Conservation (phyloP, 2,797 vertebrate species). For the Setipinna tenuifilis region DNA sequence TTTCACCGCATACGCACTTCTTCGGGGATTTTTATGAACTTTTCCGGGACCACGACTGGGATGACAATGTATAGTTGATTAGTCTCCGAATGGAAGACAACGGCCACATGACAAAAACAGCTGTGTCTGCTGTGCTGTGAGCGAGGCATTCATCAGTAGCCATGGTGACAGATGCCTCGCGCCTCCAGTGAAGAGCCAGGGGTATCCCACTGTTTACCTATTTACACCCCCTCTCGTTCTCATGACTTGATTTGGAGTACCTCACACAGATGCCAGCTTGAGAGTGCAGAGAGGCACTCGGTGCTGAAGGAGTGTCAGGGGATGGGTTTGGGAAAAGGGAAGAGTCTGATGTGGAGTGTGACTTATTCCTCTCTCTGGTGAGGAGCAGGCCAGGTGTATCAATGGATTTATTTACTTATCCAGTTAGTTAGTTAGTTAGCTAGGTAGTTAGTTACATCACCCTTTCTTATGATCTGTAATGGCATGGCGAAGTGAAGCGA, state of each 20-base stretch:
- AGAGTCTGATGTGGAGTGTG: neutral
- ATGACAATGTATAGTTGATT: neutral
- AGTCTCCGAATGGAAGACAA: neutral
- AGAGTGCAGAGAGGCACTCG: neutral
- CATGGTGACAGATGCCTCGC: neutral
- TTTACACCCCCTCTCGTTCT: neutral
- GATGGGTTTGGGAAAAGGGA: neutral
- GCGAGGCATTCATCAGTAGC: neutral
- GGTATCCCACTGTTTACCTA: neutral
- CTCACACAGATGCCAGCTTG: neutral
- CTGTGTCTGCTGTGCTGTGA: neutral
- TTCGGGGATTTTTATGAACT: neutral
- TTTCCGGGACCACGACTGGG: neutral
- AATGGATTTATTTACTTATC: no score
- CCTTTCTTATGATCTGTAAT: neutral
- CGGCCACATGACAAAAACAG: constrained; percentile 8
- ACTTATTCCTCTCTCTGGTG: neutral
- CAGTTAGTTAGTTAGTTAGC: no score
- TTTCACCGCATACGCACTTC: neutral
- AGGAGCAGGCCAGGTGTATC: neutral
- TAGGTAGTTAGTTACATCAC: no score
- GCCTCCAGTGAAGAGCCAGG: neutral
- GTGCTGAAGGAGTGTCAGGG: neutral
- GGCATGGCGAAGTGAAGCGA: neutral
- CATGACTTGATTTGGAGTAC: constrained; percentile 9